These are phyloP conservation scores for Spilarctia lutea DNA, from an alignment of 2,888 invertebrate species.

Conservation along the genomic window DNA sequence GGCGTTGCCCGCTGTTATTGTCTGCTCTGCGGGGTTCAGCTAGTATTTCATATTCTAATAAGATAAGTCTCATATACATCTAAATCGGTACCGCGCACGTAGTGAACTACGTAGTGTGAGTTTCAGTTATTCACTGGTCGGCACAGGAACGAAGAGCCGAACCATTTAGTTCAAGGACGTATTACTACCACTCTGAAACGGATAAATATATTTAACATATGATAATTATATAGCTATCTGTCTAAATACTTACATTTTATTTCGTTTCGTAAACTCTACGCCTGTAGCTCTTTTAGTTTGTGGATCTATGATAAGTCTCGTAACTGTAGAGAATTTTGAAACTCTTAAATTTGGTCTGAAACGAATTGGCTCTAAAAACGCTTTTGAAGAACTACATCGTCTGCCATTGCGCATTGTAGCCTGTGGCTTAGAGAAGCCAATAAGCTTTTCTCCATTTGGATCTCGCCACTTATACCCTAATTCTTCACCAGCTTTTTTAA, in stretches of 20 bases:
- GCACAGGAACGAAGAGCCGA: too few relatives aligned
- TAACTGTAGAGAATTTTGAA: conserved; percentile 89
- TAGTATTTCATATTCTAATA: too few relatives aligned
- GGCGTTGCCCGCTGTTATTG: too few relatives aligned
- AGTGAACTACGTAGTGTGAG: too few relatives aligned
- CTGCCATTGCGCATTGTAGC: conserved; percentile 90
- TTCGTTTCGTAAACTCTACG: conserved; percentile 90
- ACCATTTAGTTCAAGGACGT: too few relatives aligned
- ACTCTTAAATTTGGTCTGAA: conserved; percentile 89
- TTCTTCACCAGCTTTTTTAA: conserved; percentile 89
- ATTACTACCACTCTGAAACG: too few relatives aligned
- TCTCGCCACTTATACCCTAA: conserved; percentile 90
- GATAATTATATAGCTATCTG: not conserved
- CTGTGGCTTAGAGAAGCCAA: conserved; percentile 91
- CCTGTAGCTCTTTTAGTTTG: conserved; percentile 87
- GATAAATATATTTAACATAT: not conserved
- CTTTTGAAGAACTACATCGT: conserved; percentile 93
- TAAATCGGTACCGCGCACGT: too few relatives aligned
- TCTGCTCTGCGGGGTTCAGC: too few relatives aligned
- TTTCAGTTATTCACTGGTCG: too few relatives aligned
- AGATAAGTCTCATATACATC: too few relatives aligned
- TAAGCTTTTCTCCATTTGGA: conserved; percentile 88
- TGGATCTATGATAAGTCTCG: conserved; percentile 89
- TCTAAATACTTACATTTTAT: conserved; percentile 68
- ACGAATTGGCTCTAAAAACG: conserved; percentile 90